phyloP scores from a whole-genome alignment of 2,888 invertebrate species.

The Holacanthella duospinosa region DNA sequence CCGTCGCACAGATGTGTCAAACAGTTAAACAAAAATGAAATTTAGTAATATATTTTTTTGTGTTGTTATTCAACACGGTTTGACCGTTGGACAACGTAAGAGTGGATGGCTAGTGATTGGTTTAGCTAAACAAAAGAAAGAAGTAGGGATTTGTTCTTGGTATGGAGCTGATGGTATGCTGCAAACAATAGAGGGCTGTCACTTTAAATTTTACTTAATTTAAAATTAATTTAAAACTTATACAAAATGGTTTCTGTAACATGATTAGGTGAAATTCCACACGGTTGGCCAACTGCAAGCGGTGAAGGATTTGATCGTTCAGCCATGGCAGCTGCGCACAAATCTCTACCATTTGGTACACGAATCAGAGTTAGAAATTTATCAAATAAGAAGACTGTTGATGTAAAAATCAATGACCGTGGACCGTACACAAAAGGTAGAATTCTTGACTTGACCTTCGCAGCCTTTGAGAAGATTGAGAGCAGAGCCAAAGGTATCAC shows the following conservation, averaged over 20 bases:
- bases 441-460: slow-evolving; percentile 30
- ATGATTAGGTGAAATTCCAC: slow-evolving; percentile 28
- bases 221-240: no score
- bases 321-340: slow-evolving; percentile 19
- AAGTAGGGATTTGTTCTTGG: background rate
- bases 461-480: slow-evolving; percentile 25
- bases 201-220: background rate
- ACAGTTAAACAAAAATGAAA: no score
- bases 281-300: slow-evolving; percentile 26
- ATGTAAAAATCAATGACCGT: slow-evolving; percentile 25
- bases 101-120: no score
- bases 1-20: no score
- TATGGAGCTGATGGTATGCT: background rate
- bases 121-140: background rate
- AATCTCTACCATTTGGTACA: slow-evolving; percentile 17
- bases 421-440: slow-evolving; percentile 16
- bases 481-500: slow-evolving; percentile 17
- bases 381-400: slow-evolving; percentile 21
- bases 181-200: background rate
- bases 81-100: no score
- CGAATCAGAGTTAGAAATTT: slow-evolving; percentile 22
- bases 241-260: background rate
- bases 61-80: no score
- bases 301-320: slow-evolving; percentile 24
- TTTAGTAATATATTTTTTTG: no score